These are phyloP conservation scores for Aricia agestis DNA, from an alignment of 1,140 invertebrate genomes.

Conservation along the genomic window DNA sequence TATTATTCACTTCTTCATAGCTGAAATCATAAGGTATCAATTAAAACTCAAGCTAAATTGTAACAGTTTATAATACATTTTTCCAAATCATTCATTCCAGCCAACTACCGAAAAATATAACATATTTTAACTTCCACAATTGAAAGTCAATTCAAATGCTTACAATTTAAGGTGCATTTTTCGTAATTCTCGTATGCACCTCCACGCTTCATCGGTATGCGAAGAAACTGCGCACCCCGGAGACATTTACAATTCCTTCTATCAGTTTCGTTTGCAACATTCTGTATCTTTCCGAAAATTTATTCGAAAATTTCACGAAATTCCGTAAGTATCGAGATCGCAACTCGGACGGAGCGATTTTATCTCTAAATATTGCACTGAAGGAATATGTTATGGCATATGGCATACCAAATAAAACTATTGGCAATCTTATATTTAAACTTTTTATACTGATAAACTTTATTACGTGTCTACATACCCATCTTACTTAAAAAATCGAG, in stretches of 20 bases:
- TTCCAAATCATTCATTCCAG: too few relatives aligned
- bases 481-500: too few relatives aligned
- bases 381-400: background rate
- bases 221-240: constrained; percentile 28
- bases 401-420: too few relatives aligned
- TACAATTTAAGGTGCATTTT: background rate
- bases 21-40: too few relatives aligned
- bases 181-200: constrained; percentile 8
- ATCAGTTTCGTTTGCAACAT: constrained; percentile 23
- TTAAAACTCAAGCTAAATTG: too few relatives aligned
- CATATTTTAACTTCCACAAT: too few relatives aligned
- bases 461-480: too few relatives aligned
- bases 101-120: too few relatives aligned
- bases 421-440: too few relatives aligned
- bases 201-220: constrained; percentile 37
- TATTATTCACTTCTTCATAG: too few relatives aligned
- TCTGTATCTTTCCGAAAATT: background rate
- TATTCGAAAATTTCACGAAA: constrained; percentile 14
- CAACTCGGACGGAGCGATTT: background rate
- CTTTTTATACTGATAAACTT: too few relatives aligned
- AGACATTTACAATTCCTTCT: constrained; percentile 39
- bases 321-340: background rate
- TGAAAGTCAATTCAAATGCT: background rate
- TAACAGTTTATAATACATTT: too few relatives aligned
- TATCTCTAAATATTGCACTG: background rate